Conservation (phyloP, 2,888 invertebrate species). For the Synanthedon andrenaeformis region DNA sequence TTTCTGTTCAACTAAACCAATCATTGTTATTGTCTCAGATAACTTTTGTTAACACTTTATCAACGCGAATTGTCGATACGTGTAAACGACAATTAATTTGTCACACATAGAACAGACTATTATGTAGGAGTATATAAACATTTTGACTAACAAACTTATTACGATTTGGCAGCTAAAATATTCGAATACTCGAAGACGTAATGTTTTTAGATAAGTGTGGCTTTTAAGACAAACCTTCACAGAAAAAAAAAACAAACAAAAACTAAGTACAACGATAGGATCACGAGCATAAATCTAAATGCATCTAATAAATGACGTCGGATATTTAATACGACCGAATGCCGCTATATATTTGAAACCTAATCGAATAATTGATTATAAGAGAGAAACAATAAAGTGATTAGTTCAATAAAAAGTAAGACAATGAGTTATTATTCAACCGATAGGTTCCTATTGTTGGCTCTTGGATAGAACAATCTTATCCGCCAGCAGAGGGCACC, state of each 20-base stretch:
- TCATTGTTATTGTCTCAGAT: neutral
- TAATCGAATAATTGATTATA: conserved; percentile 69
- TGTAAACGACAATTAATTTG: neutral
- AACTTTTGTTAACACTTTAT: neutral
- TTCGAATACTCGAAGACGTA: too few relatives aligned
- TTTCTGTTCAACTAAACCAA: neutral
- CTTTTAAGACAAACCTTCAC: too few relatives aligned
- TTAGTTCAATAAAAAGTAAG: conserved; percentile 67
- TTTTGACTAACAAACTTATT: too few relatives aligned
- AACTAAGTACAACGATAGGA: conserved; percentile 22
- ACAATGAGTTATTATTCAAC: conserved; percentile 67
- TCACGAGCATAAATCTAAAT: conserved; percentile 25
- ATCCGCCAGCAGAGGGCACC: conserved; percentile 47
- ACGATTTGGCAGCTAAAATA: too few relatives aligned
- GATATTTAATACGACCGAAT: conserved; percentile 44
- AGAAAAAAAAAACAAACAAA: conserved; percentile 22
- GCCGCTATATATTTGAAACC: conserved; percentile 58
- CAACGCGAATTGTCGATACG: neutral
- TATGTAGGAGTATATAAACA: too few relatives aligned
- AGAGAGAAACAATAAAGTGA: conserved; percentile 67
- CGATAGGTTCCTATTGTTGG: conserved; percentile 57
- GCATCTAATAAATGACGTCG: conserved; percentile 46
- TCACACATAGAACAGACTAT: too few relatives aligned
- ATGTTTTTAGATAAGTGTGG: too few relatives aligned
- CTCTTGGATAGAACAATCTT: conserved; percentile 35